A percentile compares a stretch with the other conserved stretches of the same genome.
phyloP scores from a whole-genome alignment of 2,113 vertebrate species.

The Carollia perspicillata region DNA sequence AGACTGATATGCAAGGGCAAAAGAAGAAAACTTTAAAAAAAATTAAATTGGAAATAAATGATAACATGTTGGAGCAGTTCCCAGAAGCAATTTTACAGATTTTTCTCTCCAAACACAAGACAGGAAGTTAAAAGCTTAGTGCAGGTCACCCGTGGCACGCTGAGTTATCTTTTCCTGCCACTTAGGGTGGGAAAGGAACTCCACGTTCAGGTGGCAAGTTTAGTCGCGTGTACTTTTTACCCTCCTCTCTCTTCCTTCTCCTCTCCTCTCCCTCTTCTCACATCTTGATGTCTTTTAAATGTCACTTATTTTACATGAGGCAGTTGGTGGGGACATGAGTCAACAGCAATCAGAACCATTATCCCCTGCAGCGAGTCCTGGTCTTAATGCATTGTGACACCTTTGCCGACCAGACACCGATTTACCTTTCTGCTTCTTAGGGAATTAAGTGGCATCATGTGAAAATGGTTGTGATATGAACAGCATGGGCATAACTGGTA shows the following conservation, averaged over 20 bases:
- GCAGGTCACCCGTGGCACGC: slow-evolving; percentile 87
- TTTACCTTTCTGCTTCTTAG: slow-evolving; percentile 93
- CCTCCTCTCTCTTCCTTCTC: slow-evolving; percentile 59
- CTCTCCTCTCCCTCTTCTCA: slow-evolving; percentile 86
- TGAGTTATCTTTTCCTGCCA: slow-evolving; percentile 88
- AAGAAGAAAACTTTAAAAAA: slow-evolving; percentile 83
- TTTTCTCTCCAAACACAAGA: slow-evolving; percentile 86
- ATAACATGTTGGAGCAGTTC: slow-evolving; percentile 91
- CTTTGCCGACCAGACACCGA: slow-evolving; percentile 88
- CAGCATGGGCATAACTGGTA: slow-evolving; percentile 96
- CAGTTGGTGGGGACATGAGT: slow-evolving; percentile 89
- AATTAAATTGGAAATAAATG: slow-evolving; percentile 95
- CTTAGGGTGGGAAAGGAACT: slow-evolving; percentile 83
- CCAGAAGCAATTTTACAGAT: slow-evolving; percentile 94
- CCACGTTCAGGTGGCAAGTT: slow-evolving; percentile 85
- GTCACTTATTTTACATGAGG: slow-evolving; percentile 96
- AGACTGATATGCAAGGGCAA: slow-evolving; percentile 88
- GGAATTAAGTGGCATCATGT: slow-evolving; percentile 97
- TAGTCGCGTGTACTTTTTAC: slow-evolving; percentile 72
- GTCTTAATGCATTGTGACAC: slow-evolving; percentile 93
- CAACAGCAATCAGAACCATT: slow-evolving; percentile 95
- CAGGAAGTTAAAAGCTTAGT: slow-evolving; percentile 88
- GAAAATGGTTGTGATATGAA: slow-evolving; percentile 97
- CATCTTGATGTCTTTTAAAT: slow-evolving; percentile 95
- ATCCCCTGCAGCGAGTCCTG: slow-evolving; percentile 91